Base-by-base conservation (phyloP, 2,888 invertebrate genomes). In the Blomia tropicalis region DNA sequence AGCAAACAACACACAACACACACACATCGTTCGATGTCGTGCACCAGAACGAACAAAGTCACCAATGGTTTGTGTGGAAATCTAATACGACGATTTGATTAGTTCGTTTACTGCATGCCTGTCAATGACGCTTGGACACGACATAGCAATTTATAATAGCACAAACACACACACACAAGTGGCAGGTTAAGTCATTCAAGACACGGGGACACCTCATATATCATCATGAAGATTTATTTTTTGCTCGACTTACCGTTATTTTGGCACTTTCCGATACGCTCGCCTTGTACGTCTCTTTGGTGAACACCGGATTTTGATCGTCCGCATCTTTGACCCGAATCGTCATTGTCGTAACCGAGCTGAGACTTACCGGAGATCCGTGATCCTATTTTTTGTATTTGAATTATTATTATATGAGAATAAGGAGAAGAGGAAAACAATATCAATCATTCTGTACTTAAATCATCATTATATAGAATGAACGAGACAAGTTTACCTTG, bases 351-450 rank as follows among this genome's bases (percentile, higher is more conserved):
- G 85, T 81, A 67, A 84, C 85, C 4, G 83, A 77, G 69, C 81
- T 83, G 66, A 80, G 80, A 2, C 84, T 81, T 36, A 65, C 64
- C 0, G 88, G 87, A 0, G 82, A 79, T 0, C 89, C 89, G 7
- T 87, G 82, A 74, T 89, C 89, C 85, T 86, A 73, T 1, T 59
- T n/a, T n/a, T n/a, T n/a, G n/a, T n/a, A n/a, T n/a, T n/a, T 31
- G 51, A 36, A 44, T 41, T 41, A 41, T 11, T 14, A 41, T 17
- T 14, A 41, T 14, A n/a, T n/a, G n/a, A n/a, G n/a, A n/a, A n/a
- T n/a, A n/a, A 60, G 43, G 54, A 22, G 3, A 62, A 36, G 54
- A 54, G 23, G 61, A 43, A 53, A 66, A 64, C 62, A 43, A 22
- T 43, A 23, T 22, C 17, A 25, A 59, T n/a, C n/a, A n/a, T n/a